Evolutionary conservation across 2,797 vertebrate species (phyloP).

Genomic region (Ficedula albicollis): DNA sequence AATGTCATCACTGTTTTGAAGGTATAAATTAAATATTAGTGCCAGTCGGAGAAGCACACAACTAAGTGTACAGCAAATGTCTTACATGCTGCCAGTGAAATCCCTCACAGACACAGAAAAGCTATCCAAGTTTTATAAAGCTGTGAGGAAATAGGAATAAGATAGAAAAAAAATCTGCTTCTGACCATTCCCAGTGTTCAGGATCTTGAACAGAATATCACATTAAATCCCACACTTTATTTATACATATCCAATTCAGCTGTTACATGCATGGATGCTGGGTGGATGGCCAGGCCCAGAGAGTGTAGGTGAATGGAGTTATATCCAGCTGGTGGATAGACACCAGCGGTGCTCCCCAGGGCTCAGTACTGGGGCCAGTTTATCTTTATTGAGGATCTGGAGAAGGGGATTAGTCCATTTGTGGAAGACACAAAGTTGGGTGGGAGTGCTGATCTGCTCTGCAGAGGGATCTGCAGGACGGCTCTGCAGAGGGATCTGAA

Average conservation of each 20-base stretch:
- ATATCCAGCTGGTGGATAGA: too few species aligned
- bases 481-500: neutral
- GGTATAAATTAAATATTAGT: neutral
- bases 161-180: neutral
- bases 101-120: neutral
- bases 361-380: neutral
- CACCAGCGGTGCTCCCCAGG: neutral
- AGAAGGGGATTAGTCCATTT: neutral
- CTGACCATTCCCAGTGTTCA: neutral
- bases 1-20: neutral
- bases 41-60: neutral
- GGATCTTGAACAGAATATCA: neutral
- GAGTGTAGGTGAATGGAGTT: neutral
- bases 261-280: neutral
- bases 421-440: accelerated
- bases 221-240: neutral
- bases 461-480: neutral
- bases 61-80: neutral
- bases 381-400: neutral
- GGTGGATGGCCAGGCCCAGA: too few species aligned
- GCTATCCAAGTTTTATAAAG: neutral
- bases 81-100: neutral
- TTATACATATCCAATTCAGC: neutral
- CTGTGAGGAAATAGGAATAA: neutral
- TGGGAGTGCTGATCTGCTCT: neutral